Evolutionary conservation across 1,140 invertebrate species (phyloP).

Genomic region (Panulirus ornatus): DNA sequence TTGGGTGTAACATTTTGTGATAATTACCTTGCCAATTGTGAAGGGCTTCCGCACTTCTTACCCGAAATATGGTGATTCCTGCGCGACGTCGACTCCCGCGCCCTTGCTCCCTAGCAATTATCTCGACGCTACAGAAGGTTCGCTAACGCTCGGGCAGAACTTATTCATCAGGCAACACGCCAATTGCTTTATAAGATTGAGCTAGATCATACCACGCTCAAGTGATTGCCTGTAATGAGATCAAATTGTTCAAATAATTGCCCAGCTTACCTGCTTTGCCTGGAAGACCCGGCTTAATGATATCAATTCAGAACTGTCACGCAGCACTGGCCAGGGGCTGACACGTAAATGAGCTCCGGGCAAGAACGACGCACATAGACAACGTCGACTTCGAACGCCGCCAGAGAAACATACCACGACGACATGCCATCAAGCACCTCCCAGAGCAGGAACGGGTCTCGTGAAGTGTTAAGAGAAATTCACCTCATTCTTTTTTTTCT

Average conservation of each 20-base stretch:
- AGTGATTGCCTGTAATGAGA: slow-evolving; percentile 24
- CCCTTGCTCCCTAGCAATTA: not conserved
- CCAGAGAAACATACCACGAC: not conserved
- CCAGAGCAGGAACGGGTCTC: too few relatives aligned
- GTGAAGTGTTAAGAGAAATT: too few relatives aligned
- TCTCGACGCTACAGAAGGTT: not conserved
- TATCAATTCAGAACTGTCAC: slow-evolving; percentile 1
- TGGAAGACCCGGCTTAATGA: slow-evolving; percentile 3
- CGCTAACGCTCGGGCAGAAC: too few relatives aligned
- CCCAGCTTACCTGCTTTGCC: slow-evolving; percentile 3
- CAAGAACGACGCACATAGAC: not conserved
- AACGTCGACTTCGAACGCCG: not conserved
- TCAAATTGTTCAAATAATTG: slow-evolving; percentile 39
- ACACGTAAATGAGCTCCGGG: slow-evolving; percentile 16
- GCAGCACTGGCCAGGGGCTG: not conserved
- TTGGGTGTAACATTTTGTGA: slow-evolving; percentile 53
- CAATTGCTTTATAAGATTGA: not conserved
- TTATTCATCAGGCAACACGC: not conserved
- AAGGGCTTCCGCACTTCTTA: not conserved
- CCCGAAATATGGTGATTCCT: not conserved
- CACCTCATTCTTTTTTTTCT: too few relatives aligned
- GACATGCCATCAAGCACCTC: not conserved
- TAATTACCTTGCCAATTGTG: slow-evolving; percentile 42
- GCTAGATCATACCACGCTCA: slow-evolving; percentile 9
- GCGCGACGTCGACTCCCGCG: not conserved